Evolutionary conservation across 1,140 invertebrate genomes (phyloP).

Genomic region (Drosophila santomea): DNA sequence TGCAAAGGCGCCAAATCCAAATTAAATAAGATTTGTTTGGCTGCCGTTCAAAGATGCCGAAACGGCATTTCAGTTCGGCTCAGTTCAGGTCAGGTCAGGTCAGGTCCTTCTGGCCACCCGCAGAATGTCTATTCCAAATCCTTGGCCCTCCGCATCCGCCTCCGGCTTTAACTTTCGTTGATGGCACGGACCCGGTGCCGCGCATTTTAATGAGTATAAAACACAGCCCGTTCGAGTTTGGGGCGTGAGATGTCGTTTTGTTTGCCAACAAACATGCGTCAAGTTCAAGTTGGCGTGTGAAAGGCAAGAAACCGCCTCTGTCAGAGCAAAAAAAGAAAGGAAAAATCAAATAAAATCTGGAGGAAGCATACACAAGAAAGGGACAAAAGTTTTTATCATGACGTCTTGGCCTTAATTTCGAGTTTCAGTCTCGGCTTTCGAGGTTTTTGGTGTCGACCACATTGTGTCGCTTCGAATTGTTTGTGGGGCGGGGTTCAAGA

Average conservation of each 20-base stretch:
- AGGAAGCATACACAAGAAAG: conserved; percentile 18
- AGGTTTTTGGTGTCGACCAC: conserved; percentile 52
- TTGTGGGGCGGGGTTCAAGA: conserved; percentile 35
- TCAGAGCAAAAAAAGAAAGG: conserved; percentile 13
- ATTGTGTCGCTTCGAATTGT: conserved; percentile 43
- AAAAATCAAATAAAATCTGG: conserved; percentile 16
- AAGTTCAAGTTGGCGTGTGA: conserved; percentile 68
- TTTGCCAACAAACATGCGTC: conserved; percentile 82
- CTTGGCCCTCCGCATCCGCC: conserved; percentile 10
- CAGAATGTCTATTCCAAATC: conserved; percentile 27
- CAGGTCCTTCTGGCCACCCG: conserved; percentile 32
- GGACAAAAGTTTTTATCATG: conserved; percentile 74
- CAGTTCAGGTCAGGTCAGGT: conserved; percentile 38
- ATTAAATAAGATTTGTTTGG: conserved; percentile 84
- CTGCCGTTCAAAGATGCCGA: conserved; percentile 67
- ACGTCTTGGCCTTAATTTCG: conserved; percentile 74
- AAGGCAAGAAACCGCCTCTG: conserved; percentile 42
- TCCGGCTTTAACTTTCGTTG: conserved; percentile 62
- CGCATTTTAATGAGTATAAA: conserved; percentile 78
- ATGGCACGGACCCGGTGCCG: conserved; percentile 71
- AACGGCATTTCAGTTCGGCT: conserved; percentile 51
- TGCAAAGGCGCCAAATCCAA: conserved; percentile 71
- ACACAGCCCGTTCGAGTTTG: conserved; percentile 15
- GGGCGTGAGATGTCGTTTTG: conserved; percentile 56
- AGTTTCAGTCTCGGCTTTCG: conserved; percentile 29